Evolutionary conservation across 1,140 invertebrate genomes (phyloP).

Genomic region (Drosophila tropicalis): DNA sequence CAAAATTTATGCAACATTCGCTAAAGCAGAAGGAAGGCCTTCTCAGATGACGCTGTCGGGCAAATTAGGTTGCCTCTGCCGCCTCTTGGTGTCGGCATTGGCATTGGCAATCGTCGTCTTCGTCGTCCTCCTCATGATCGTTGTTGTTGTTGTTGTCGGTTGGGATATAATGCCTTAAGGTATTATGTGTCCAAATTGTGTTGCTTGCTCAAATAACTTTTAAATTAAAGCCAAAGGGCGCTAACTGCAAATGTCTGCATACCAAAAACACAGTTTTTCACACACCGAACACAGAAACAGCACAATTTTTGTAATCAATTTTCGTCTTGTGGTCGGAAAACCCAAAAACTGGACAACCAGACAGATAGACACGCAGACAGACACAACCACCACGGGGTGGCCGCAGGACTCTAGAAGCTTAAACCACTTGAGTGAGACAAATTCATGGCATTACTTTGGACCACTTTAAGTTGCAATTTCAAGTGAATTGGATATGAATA

Average conservation of each 20-base stretch:
- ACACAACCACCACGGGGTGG: too few species aligned
- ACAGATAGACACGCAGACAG: not conserved
- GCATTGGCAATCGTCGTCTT: not conserved
- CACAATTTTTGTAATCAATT: conserved; percentile 77
- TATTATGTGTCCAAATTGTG: conserved; percentile 76
- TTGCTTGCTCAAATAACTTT: conserved; percentile 75
- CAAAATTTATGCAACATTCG: conserved; percentile 64
- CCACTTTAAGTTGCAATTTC: conserved; percentile 44
- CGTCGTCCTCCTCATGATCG: too few species aligned
- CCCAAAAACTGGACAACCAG: conserved; percentile 9
- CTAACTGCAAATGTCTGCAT: conserved; percentile 25
- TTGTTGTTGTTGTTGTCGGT: too few species aligned
- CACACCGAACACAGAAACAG: conserved; percentile 50
- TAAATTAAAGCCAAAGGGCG: conserved; percentile 73
- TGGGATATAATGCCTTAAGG: conserved; percentile 50
- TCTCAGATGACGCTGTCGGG: conserved; percentile 33
- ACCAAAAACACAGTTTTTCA: conserved; percentile 41
- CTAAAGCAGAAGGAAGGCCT: conserved; percentile 14
- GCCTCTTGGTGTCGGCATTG: conserved; percentile 10
- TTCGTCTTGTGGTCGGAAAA: conserved; percentile 68
- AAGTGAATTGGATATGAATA: conserved; percentile 40
- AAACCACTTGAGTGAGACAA: conserved; percentile 45
- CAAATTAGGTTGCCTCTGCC: conserved; percentile 68
- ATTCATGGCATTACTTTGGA: conserved; percentile 48
- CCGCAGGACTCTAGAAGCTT: not conserved